Evolutionary conservation across 2,113 vertebrate species (phyloP).

Genomic region (Emydura subglobosa): DNA sequence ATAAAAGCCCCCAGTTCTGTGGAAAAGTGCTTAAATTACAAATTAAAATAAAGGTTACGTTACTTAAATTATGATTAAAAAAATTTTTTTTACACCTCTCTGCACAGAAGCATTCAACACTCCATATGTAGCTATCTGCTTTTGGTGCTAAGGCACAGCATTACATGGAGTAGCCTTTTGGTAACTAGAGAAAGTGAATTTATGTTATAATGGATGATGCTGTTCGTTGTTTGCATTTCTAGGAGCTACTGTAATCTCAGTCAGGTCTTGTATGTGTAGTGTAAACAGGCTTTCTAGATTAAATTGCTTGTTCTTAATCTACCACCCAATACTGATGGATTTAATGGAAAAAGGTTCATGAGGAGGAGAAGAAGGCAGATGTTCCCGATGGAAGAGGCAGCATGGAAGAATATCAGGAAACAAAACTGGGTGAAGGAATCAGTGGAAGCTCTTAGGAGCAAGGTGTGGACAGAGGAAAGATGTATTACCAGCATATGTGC

Average conservation of each 20-base stretch:
- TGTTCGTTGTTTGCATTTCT: background rate
- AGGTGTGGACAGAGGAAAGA: background rate
- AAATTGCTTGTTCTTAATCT: background rate
- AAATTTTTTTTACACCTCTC: background rate
- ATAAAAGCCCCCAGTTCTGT: background rate
- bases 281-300: background rate
- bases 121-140: background rate
- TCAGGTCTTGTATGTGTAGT: background rate
- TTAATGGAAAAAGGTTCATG: background rate
- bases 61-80: background rate
- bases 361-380: background rate
- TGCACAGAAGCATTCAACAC: background rate
- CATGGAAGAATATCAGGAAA: background rate
- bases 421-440: background rate
- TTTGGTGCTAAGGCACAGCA: background rate
- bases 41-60: background rate
- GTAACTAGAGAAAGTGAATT: background rate
- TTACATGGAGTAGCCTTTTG: background rate
- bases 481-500: background rate
- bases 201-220: background rate
- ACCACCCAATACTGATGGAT: background rate
- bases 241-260: background rate
- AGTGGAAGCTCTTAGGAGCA: background rate
- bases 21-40: background rate
- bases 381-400: rapidly evolving